Evolutionary conservation across 2,888 invertebrate genomes (phyloP).

Genomic region (Brachypalpus laphriformis): DNA sequence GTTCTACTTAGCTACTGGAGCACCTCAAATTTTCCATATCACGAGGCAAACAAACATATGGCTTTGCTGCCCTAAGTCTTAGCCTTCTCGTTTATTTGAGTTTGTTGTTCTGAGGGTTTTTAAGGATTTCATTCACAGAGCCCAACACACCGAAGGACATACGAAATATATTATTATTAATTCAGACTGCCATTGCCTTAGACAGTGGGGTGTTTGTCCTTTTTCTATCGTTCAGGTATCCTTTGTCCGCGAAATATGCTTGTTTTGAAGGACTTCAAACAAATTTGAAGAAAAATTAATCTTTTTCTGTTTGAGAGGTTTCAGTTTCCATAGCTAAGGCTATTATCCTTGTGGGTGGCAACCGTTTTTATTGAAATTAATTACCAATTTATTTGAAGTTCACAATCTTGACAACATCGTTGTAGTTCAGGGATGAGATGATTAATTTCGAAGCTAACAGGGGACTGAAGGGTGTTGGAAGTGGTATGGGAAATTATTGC

Average conservation of each 20-base stretch:
- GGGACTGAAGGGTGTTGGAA: neutral
- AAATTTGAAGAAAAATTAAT: neutral
- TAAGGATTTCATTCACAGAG: neutral
- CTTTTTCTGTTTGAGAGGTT: neutral
- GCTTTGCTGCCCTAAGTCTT: neutral
- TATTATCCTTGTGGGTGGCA: neutral
- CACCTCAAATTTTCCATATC: neutral
- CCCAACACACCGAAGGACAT: neutral
- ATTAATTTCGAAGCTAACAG: neutral
- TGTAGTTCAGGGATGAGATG: neutral
- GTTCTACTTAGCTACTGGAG: neutral
- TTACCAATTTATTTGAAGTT: neutral
- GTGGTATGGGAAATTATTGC: constrained; percentile 6
- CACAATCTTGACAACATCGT: neutral
- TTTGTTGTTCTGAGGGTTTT: neutral
- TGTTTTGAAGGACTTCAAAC: neutral
- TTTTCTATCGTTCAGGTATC: neutral
- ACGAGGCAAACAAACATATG: neutral
- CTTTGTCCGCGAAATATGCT: neutral
- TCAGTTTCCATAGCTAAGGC: neutral
- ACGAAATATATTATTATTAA: neutral
- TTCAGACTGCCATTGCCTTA: neutral
- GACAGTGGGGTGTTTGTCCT: neutral
- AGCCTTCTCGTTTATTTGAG: neutral
- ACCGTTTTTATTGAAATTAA: neutral